Conservation (phyloP, 2,797 vertebrate genomes). For the Falco novaeseelandiae region DNA sequence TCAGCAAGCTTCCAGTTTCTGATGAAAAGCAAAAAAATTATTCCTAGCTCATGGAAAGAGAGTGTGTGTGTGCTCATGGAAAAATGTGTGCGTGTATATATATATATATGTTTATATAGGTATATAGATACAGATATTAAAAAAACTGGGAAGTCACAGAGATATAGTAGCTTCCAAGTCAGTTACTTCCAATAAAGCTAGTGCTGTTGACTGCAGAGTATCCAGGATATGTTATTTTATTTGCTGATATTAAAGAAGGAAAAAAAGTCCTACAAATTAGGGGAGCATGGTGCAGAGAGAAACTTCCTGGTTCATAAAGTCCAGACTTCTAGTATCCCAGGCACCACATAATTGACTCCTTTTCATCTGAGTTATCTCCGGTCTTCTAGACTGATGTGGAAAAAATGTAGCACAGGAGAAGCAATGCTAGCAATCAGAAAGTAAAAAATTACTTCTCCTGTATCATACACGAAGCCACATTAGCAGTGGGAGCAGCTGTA, state of each 20-base stretch:
- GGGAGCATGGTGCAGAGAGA: neutral
- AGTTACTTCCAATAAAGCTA: neutral
- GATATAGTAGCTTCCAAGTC: neutral
- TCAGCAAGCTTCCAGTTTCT: neutral
- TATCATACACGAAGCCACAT: neutral
- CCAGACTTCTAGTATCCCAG: slow-evolving; percentile 34
- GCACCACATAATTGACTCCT: slow-evolving; percentile 57
- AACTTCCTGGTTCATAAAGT: slow-evolving; percentile 48
- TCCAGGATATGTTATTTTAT: slow-evolving; percentile 5
- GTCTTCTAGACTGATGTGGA: neutral
- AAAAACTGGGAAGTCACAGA: neutral
- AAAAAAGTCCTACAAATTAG: neutral
- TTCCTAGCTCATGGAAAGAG: neutral
- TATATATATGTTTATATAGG: neutral
- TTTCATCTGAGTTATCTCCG: slow-evolving; percentile 41
- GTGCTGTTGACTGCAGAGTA: neutral
- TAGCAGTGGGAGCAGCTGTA: neutral
- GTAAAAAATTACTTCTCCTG: neutral
- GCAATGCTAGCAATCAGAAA: neutral
- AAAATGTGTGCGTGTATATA: too few species aligned
- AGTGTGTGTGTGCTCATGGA: too few species aligned
- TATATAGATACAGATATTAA: too few species aligned
- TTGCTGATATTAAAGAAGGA: slow-evolving; percentile 21
- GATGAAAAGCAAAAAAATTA: neutral
- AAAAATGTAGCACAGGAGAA: slow-evolving; percentile 5